phyloP scores from a whole-genome alignment of 2,888 invertebrate genomes.

The Polietes domitor region DNA sequence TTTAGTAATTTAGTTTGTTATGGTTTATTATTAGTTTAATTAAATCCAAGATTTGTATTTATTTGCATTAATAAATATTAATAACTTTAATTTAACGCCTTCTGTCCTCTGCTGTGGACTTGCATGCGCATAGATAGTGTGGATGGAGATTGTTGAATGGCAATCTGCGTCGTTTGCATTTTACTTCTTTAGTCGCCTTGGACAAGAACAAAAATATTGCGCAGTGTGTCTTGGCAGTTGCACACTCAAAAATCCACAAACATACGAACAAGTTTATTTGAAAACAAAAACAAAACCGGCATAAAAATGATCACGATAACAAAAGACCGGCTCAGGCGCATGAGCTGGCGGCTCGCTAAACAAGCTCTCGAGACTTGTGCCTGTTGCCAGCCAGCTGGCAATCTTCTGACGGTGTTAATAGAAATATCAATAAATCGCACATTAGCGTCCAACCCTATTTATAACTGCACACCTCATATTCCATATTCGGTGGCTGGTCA shows the following conservation, averaged over 20 bases:
- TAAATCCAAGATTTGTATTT: background rate
- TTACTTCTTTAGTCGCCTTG: background rate
- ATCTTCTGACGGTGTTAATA: background rate
- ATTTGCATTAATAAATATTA: background rate
- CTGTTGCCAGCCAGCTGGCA: background rate
- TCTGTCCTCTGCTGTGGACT: background rate
- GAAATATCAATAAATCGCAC: constrained; percentile 15
- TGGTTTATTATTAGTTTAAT: background rate
- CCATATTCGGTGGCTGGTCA: background rate
- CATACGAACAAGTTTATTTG: background rate
- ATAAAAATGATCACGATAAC: constrained; percentile 2
- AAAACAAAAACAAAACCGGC: constrained; percentile 18
- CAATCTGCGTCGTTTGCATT: background rate
- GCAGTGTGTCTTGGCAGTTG: background rate
- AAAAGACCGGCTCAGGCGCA: constrained; percentile 22
- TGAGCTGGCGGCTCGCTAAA: background rate
- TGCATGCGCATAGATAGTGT: background rate
- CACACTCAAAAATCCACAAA: background rate
- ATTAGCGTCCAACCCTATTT: background rate
- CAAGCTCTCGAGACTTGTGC: background rate
- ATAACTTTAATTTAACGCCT: background rate
- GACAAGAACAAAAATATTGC: constrained; percentile 11
- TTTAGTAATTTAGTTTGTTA: constrained; percentile 9
- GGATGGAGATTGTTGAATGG: background rate
- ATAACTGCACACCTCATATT: constrained; percentile 13